Percentiles rank a stretch among this genome's conserved stretches.
Conservation (phyloP, 2,888 invertebrate genomes). For the Amphipyra berbera region DNA sequence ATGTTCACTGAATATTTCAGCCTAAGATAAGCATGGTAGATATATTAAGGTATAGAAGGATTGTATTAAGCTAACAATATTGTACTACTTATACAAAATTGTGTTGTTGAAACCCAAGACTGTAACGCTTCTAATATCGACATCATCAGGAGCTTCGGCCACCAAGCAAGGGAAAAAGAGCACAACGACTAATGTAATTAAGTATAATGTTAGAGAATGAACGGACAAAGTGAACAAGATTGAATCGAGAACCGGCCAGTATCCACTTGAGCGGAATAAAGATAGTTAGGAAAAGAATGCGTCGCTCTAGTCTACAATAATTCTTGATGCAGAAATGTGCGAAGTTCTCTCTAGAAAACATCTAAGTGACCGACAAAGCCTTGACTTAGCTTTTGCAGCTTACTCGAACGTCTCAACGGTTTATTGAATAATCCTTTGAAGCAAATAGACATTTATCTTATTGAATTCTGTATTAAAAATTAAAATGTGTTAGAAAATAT, state of each 20-base stretch:
- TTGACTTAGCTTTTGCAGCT: conserved; percentile 45
- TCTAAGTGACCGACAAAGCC: conserved; percentile 45
- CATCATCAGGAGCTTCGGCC: conserved; percentile 20
- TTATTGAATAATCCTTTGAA: conserved; percentile 29
- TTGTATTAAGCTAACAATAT: not conserved
- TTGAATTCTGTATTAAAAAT: not conserved
- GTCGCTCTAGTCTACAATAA: conserved; percentile 28
- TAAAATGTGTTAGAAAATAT: too few species aligned
- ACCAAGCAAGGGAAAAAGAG: conserved; percentile 25
- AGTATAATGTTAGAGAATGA: conserved; percentile 26
- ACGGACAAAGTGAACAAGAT: conserved; percentile 37
- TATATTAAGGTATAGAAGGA: too few species aligned
- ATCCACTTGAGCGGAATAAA: conserved; percentile 36
- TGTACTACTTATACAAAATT: conserved; percentile 4
- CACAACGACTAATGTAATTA: conserved; percentile 43
- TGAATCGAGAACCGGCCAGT: conserved; percentile 32
- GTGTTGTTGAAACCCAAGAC: conserved; percentile 1
- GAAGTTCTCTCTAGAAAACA: conserved; percentile 38
- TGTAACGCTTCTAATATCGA: conserved; percentile 24
- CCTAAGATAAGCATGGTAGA: too few species aligned
- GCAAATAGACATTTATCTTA: conserved; percentile 12
- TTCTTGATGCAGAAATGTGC: conserved; percentile 36
- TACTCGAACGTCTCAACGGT: conserved; percentile 13
- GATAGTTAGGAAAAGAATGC: conserved; percentile 43
- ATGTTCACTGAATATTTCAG: too few species aligned